phyloP scores from a whole-genome alignment of 2,797 vertebrate genomes.

The Neopelma chrysocephalum region DNA sequence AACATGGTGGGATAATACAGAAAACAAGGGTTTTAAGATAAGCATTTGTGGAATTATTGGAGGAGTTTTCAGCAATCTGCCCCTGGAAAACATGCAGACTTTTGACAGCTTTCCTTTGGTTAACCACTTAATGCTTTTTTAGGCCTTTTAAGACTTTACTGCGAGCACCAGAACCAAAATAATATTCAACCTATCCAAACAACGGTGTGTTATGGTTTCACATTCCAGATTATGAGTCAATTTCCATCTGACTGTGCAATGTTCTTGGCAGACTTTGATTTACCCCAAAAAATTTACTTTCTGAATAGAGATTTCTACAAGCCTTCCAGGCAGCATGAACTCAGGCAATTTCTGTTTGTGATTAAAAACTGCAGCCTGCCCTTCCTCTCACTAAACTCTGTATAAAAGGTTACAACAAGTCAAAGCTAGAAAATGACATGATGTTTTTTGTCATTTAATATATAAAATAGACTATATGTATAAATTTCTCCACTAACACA shows the following conservation, averaged over 20 bases:
- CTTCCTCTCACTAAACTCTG: background rate
- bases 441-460: background rate
- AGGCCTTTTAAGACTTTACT: background rate
- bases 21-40: background rate
- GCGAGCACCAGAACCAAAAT: background rate
- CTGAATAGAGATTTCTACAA: background rate
- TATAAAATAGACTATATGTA: background rate
- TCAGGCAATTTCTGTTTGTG: background rate
- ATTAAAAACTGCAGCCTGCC: background rate
- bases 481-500: background rate
- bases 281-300: background rate
- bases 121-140: background rate
- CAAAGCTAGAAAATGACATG: background rate
- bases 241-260: background rate
- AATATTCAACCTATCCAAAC: background rate
- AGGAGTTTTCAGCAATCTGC: background rate
- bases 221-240: background rate
- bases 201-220: background rate
- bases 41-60: background rate
- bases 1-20: background rate
- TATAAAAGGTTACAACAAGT: background rate
- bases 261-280: background rate
- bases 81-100: background rate
- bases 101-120: background rate
- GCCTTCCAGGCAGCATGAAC: background rate